Evolutionary conservation across 1,140 invertebrate species (phyloP).

Genomic region (Drosophila kanapiae): DNA sequence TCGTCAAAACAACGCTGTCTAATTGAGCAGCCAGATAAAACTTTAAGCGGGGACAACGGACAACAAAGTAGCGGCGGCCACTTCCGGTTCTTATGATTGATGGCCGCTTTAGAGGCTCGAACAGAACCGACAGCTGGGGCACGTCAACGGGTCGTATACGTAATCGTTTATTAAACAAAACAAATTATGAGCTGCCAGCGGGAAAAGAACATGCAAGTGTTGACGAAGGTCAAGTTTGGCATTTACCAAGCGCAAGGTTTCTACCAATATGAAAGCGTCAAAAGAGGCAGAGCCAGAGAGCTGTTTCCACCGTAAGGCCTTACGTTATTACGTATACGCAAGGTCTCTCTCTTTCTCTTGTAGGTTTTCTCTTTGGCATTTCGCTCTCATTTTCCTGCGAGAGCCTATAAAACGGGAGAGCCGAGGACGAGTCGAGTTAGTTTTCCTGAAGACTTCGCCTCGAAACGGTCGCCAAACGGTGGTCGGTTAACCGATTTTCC

Average conservation of each 20-base stretch:
- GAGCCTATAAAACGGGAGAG: conserved; percentile 55
- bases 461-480: conserved; percentile 49
- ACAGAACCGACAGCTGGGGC: conserved; percentile 16
- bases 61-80: conserved; percentile 29
- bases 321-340: conserved; percentile 41
- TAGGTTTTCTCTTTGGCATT: background rate
- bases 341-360: background rate
- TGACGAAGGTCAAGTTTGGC: conserved; percentile 77
- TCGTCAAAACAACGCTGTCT: conserved; percentile 16
- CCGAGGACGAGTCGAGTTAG: conserved; percentile 42
- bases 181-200: conserved; percentile 36
- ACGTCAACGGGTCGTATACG: conserved; percentile 38
- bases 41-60: conserved; percentile 37
- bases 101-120: conserved; percentile 37
- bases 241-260: conserved; percentile 39
- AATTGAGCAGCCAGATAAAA: conserved; percentile 45
- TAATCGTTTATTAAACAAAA: conserved; percentile 47
- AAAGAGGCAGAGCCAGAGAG: conserved; percentile 37
- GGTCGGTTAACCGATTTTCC: conserved; percentile 11
- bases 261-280: conserved; percentile 17
- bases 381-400: conserved; percentile 4
- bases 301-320: conserved; percentile 42
- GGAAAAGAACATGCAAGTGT: conserved; percentile 57
- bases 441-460: conserved; percentile 60
- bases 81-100: conserved; percentile 64